These are phyloP conservation scores for Cotesia glomerata DNA, from an alignment of 1,140 invertebrate genomes.

Conservation along the genomic window DNA sequence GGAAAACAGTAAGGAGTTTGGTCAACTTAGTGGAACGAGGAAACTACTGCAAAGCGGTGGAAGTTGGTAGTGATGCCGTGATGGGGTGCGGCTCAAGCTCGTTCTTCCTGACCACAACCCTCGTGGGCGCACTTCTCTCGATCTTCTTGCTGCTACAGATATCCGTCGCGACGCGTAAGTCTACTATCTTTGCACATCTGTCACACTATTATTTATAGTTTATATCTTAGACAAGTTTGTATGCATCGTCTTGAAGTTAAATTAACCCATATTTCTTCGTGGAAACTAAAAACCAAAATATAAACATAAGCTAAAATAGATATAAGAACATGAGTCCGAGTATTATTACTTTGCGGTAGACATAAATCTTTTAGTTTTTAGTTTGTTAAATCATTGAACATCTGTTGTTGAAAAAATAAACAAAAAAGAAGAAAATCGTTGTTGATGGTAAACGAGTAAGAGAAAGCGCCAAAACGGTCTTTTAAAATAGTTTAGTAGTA, in stretches of 20 bases:
- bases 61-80: conserved; percentile 59
- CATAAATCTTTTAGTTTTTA: too few relatives aligned
- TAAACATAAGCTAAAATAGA: too few relatives aligned
- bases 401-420: too few relatives aligned
- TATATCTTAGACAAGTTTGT: background rate
- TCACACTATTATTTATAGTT: background rate
- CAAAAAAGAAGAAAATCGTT: too few relatives aligned
- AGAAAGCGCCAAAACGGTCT: background rate
- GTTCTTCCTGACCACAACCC: conserved; percentile 54
- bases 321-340: too few relatives aligned
- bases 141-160: conserved; percentile 47
- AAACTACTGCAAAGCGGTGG: conserved; percentile 35
- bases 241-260: background rate
- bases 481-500: background rate
- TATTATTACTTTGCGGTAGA: too few relatives aligned
- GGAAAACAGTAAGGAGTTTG: conserved; percentile 28
- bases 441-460: background rate
- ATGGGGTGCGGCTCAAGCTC: conserved; percentile 59
- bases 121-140: conserved; percentile 53
- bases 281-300: too few relatives aligned
- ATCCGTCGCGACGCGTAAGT: conserved; percentile 54
- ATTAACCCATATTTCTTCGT: too few relatives aligned
- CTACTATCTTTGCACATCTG: background rate
- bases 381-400: too few relatives aligned
- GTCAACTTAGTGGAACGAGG: conserved; percentile 27